These are phyloP conservation scores for Oxytorus armatus DNA, from an alignment of 2,888 invertebrate genomes.

Conservation along the genomic window DNA sequence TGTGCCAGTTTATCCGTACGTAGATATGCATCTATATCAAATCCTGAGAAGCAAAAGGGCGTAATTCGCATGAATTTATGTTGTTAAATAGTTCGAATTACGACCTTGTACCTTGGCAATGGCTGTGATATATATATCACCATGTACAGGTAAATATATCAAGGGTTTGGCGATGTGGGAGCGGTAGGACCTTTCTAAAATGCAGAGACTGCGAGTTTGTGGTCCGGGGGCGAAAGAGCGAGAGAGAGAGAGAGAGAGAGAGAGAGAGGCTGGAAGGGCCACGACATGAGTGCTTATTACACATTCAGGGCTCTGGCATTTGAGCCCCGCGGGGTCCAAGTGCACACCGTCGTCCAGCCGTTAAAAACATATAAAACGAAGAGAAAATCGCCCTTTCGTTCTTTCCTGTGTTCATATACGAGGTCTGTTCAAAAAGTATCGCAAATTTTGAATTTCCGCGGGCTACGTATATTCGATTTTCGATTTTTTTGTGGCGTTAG, in stretches of 20 bases:
- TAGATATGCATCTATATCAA: not conserved
- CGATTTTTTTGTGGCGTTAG: too few relatives aligned
- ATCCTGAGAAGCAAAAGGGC: slow-evolving; percentile 7
- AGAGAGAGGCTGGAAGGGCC: slow-evolving; percentile 62
- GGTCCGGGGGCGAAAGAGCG: slow-evolving; percentile 29
- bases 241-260: slow-evolving; percentile 16
- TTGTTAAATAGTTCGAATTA: not conserved
- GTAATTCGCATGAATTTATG: not conserved
- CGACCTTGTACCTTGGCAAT: slow-evolving; percentile 2
- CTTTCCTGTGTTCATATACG: not conserved
- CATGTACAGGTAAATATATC: slow-evolving; percentile 58
- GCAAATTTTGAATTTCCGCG: too few relatives aligned
- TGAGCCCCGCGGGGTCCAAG: slow-evolving; percentile 67
- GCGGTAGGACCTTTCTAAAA: slow-evolving; percentile 77
- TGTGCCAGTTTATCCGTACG: not conserved
- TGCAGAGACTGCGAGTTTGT: slow-evolving; percentile 70
- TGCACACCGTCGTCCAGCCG: slow-evolving; percentile 58
- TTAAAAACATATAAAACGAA: slow-evolving; percentile 6
- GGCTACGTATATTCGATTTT: too few relatives aligned
- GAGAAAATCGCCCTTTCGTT: slow-evolving; percentile 27
- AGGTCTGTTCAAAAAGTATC: too few relatives aligned
- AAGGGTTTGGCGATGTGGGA: slow-evolving; percentile 37
- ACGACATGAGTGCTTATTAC: slow-evolving; percentile 79
- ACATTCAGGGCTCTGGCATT: slow-evolving; percentile 79
- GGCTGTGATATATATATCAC: not conserved